These are phyloP conservation scores for Chroicocephalus ridibundus DNA, from an alignment of 2,113 vertebrate species.

Conservation along the genomic window DNA sequence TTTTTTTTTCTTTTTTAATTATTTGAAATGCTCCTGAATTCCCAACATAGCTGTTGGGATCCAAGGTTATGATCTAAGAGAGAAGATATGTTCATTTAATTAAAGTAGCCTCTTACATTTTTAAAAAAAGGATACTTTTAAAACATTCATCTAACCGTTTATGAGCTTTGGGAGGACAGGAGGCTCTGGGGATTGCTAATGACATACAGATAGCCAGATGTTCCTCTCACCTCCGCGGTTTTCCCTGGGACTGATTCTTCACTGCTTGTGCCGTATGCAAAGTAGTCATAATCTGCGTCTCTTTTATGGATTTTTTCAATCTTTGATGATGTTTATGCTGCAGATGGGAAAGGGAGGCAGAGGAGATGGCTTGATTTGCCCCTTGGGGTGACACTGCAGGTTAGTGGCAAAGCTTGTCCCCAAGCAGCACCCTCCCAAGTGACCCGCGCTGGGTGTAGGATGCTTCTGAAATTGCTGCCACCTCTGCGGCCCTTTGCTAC, in stretches of 20 bases:
- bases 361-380: neutral
- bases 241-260: neutral
- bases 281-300: neutral
- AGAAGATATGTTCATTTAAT: constrained; percentile 58
- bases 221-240: neutral
- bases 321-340: neutral
- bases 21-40: constrained; percentile 47
- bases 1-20: neutral
- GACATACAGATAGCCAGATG: constrained; percentile 28
- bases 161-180: constrained; percentile 45
- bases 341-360: neutral
- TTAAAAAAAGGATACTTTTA: neutral
- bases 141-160: constrained; percentile 11
- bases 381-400: neutral
- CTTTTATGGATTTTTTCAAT: neutral
- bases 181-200: constrained; percentile 9
- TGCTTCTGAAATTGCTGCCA: neutral
- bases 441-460: neutral
- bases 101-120: constrained; percentile 11
- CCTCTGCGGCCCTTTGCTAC: neutral
- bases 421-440: neutral
- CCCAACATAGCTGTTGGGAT: constrained; percentile 34
- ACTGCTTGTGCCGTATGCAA: neutral
- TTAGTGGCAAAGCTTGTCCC: neutral
- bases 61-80: constrained; percentile 39